These are phyloP conservation scores for Sinocyclocheilus grahami DNA, from an alignment of 2,113 vertebrate species.

Conservation along the genomic window DNA sequence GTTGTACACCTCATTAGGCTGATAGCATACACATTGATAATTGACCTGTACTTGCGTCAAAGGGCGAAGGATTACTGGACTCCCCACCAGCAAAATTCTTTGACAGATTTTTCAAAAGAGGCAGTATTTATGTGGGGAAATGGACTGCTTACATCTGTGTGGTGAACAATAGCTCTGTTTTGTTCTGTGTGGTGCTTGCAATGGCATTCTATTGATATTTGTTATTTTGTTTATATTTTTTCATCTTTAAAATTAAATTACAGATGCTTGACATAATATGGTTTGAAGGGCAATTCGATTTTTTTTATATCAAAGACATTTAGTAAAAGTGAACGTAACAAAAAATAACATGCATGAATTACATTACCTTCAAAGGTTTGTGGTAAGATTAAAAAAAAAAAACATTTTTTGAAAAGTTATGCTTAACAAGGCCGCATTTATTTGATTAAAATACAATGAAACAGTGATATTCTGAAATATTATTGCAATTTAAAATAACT, in stretches of 20 bases:
- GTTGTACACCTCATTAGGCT: constrained; percentile 9
- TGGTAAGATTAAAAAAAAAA: no score
- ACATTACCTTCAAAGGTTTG: not conserved
- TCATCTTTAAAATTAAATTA: not conserved
- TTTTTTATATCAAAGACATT: not conserved
- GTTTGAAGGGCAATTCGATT: not conserved
- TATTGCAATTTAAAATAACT: not conserved
- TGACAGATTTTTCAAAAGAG: not conserved
- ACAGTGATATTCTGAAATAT: not conserved
- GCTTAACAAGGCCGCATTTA: not conserved
- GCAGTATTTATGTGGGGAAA: not conserved
- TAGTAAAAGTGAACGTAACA: not conserved
- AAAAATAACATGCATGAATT: not conserved
- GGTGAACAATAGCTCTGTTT: not conserved
- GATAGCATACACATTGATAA: not conserved
- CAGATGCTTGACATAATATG: not conserved
- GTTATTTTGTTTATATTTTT: not conserved
- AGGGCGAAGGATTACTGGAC: not conserved
- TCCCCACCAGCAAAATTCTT: not conserved
- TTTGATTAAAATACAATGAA: not conserved
- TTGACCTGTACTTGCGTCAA: not conserved
- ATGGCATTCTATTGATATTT: not conserved
- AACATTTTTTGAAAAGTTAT: not conserved
- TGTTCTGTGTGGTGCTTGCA: not conserved
- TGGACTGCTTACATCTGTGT: not conserved